phyloP scores from a whole-genome alignment of 2,888 invertebrate genomes.

The Tuta absoluta region DNA sequence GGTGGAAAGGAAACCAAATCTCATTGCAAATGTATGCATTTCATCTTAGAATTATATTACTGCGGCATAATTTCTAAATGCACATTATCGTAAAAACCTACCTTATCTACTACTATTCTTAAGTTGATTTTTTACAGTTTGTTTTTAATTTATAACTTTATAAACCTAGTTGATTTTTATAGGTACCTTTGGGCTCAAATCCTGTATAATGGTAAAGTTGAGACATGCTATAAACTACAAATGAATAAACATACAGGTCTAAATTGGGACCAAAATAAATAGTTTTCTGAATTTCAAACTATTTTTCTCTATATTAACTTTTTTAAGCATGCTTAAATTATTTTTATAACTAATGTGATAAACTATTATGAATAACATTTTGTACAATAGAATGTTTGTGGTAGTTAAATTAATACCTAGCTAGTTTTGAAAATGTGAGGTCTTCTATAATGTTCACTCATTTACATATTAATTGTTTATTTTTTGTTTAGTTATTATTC shows the following conservation, averaged over 20 bases:
- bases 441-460: neutral
- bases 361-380: conserved; percentile 17
- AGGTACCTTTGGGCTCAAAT: conserved; percentile 9
- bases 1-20: conserved; percentile 13
- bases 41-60: conserved; percentile 14
- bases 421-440: conserved; percentile 28
- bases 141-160: neutral
- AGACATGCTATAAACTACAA: neutral
- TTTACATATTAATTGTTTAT: neutral
- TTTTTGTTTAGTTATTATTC: neutral
- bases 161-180: neutral
- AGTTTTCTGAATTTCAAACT: conserved; percentile 31
- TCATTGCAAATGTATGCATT: conserved; percentile 5
- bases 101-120: neutral
- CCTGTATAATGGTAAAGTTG: neutral
- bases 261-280: conserved; percentile 37
- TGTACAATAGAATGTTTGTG: conserved; percentile 34
- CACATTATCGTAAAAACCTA: neutral
- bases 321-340: neutral
- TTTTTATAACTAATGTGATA: neutral
- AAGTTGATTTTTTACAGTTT: too few species aligned
- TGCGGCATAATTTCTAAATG: neutral
- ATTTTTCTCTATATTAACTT: neutral
- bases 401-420: conserved; percentile 43
- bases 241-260: conserved; percentile 35